A percentile compares a stretch with the other conserved stretches of the same genome.
These are phyloP conservation scores for Acomys russatus DNA, from an alignment of 2,797 vertebrate species.

Conservation along the genomic window DNA sequence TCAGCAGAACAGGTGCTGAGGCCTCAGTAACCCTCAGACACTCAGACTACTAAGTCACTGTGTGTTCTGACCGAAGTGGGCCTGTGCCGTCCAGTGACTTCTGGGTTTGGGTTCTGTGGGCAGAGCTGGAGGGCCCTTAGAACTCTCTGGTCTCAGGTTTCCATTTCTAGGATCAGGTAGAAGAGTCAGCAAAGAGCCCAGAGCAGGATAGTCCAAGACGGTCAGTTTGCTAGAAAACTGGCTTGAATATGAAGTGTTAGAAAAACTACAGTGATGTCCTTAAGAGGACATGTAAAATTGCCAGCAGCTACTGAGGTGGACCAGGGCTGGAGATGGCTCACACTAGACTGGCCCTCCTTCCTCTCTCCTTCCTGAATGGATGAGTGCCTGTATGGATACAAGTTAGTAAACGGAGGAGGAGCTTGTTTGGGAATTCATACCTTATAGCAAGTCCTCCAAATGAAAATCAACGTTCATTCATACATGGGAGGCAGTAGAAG, in stretches of 20 bases:
- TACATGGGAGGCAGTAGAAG: neutral
- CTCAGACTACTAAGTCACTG: neutral
- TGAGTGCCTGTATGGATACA: neutral
- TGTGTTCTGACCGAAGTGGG: neutral
- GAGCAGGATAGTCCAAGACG: neutral
- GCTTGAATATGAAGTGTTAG: neutral
- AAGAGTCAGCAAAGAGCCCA: neutral
- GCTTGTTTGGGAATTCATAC: neutral
- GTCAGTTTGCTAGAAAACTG: neutral
- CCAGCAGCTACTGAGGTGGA: neutral
- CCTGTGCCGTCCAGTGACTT: neutral
- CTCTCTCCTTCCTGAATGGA: rapidly evolving
- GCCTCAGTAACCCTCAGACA: rapidly evolving
- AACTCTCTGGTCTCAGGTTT: neutral
- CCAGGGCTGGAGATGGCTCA: neutral
- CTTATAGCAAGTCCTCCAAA: neutral
- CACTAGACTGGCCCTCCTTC: too few species aligned
- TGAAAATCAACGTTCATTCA: neutral
- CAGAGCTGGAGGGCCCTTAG: neutral
- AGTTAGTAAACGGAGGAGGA: neutral
- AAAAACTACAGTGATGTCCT: neutral
- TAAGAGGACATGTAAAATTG: neutral
- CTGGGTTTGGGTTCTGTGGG: neutral
- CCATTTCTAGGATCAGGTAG: neutral
- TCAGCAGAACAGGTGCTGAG: neutral